A percentile compares a stretch with the other conserved stretches of the same genome.
phyloP scores from a whole-genome alignment of 2,888 invertebrate genomes.

The Bugulina stolonifera region DNA sequence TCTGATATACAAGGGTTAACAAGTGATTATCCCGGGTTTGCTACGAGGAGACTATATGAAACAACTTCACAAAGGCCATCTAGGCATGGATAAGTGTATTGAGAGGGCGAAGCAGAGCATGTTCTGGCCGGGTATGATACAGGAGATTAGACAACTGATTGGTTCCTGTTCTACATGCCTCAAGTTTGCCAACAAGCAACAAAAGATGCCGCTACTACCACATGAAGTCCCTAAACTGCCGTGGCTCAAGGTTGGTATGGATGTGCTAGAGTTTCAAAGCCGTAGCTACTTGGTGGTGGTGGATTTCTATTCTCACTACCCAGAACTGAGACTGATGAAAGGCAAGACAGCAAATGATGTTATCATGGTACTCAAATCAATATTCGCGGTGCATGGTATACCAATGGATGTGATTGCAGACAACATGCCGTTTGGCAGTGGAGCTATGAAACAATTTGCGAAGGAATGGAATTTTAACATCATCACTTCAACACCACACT shows the following conservation, averaged over 20 bases:
- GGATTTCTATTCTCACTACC: constrained; percentile 16
- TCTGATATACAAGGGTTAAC: too few species aligned
- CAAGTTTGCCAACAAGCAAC: too few species aligned
- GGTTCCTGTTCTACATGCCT: background rate
- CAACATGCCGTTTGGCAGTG: constrained; percentile 11
- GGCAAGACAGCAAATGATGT: background rate
- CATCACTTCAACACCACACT: background rate
- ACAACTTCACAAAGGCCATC: too few species aligned
- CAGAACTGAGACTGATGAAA: background rate
- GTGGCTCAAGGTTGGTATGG: constrained; percentile 3
- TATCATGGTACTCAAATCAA: background rate
- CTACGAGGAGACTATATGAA: too few species aligned
- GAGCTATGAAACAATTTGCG: background rate
- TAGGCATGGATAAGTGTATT: too few species aligned
- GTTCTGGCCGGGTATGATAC: background rate
- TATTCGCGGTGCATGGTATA: constrained; percentile 7
- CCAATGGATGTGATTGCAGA: constrained; percentile 6
- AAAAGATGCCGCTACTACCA: background rate
- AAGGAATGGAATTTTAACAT: background rate
- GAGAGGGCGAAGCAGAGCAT: background rate
- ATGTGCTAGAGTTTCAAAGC: constrained; percentile 7
- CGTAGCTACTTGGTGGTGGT: background rate
- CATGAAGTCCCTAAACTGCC: constrained; percentile 1
- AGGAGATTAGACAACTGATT: background rate
- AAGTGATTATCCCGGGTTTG: too few species aligned